These are phyloP conservation scores for Oscheius sp. DNA, from an alignment of 2,888 invertebrate genomes.

Conservation along the genomic window DNA sequence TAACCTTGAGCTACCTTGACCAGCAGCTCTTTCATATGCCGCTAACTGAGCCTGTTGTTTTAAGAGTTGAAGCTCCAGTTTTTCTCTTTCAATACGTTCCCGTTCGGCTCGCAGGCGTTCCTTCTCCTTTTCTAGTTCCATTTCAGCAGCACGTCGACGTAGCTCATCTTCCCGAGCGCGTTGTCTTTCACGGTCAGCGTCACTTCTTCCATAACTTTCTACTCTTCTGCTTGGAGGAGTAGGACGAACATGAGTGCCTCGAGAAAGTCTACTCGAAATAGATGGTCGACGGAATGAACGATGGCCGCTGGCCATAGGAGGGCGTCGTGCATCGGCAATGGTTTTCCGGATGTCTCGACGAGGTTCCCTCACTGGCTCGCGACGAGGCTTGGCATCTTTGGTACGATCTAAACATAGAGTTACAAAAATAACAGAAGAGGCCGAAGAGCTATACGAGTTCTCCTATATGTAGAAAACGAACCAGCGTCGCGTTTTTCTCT, in stretches of 20 bases:
- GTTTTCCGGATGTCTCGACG: conserved; percentile 14
- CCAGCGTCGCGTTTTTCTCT: conserved; percentile 17
- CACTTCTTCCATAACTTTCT: conserved; percentile 6
- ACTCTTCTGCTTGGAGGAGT: conserved; percentile 77
- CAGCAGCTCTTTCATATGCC: conserved; percentile 10
- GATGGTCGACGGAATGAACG: conserved; percentile 6
- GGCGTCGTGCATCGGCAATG: conserved; percentile 20
- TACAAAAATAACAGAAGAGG: neutral
- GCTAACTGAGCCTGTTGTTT: conserved; percentile 24
- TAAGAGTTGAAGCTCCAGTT: conserved; percentile 81
- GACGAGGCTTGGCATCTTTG: neutral
- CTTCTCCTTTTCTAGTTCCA: conserved; percentile 75
- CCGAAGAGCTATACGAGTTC: neutral
- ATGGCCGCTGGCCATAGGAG: neutral
- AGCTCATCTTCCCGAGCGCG: conserved; percentile 82
- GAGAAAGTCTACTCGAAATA: conserved; percentile 26
- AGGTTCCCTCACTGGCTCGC: conserved; percentile 15
- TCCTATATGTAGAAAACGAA: conserved; percentile 12
- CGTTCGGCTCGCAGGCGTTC: conserved; percentile 79
- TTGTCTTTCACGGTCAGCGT: neutral
- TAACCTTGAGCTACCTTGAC: conserved; percentile 5
- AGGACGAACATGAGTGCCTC: neutral
- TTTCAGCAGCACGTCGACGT: conserved; percentile 86
- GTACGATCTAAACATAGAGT: conserved; percentile 30
- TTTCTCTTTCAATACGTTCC: conserved; percentile 88